Evolutionary conservation across 1,140 invertebrate species (phyloP).

Genomic region (Bombus ignitus): DNA sequence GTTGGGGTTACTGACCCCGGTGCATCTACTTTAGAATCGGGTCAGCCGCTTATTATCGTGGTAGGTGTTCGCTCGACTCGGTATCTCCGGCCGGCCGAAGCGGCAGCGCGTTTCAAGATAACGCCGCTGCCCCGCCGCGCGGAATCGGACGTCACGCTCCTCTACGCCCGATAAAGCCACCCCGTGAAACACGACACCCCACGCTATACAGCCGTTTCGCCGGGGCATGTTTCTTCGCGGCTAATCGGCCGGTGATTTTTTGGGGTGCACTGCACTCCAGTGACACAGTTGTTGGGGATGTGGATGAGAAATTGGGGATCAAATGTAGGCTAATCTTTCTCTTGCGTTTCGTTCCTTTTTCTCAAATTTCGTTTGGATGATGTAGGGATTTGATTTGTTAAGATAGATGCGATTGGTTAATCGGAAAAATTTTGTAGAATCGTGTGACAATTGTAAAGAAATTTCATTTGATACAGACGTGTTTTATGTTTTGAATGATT

Average conservation of each 20-base stretch:
- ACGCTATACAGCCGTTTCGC: background rate
- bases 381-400: no score
- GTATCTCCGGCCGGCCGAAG: slow-evolving; percentile 65
- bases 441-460: no score
- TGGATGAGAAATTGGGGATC: background rate
- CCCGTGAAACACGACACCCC: slow-evolving; percentile 56
- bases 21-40: slow-evolving; percentile 81
- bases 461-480: no score
- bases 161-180: slow-evolving; percentile 57
- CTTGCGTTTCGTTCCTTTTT: background rate
- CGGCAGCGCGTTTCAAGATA: slow-evolving; percentile 72
- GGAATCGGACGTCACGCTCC: slow-evolving; percentile 39
- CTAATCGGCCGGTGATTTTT: background rate
- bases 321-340: background rate
- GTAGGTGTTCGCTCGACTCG: slow-evolving; percentile 77
- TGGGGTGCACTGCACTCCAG: background rate
- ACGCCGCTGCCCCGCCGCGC: slow-evolving; percentile 52
- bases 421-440: no score
- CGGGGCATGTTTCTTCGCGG: background rate
- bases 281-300: background rate
- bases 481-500: no score
- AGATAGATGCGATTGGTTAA: no score
- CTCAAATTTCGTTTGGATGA: no score
- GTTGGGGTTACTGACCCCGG: slow-evolving; percentile 79
- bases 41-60: slow-evolving; percentile 82